Conservation (phyloP, 1,140 invertebrate species). For the Achroia grisella region DNA sequence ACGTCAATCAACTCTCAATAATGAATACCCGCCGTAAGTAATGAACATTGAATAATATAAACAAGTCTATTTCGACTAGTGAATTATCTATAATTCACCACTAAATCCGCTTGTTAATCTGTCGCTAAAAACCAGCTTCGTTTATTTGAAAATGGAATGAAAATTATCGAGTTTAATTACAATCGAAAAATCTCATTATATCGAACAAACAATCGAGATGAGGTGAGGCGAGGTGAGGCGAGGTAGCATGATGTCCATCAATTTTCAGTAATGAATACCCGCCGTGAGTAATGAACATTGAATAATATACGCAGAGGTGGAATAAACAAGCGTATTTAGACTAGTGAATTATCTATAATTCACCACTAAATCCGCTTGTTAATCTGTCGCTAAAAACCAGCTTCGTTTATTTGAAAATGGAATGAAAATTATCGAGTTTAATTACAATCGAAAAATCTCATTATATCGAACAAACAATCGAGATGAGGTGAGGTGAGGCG, state of each 20-base stretch:
- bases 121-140: background rate
- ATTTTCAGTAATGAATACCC: too few relatives aligned
- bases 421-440: background rate
- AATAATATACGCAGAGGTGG: too few relatives aligned
- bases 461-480: too few relatives aligned
- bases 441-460: background rate
- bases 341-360: too few relatives aligned
- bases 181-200: background rate
- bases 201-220: too few relatives aligned
- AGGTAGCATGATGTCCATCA: too few relatives aligned
- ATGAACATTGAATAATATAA: slow-evolving; percentile 16
- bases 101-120: background rate
- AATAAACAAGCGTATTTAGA: too few relatives aligned
- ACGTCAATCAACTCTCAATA: background rate
- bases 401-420: background rate
- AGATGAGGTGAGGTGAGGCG: too few relatives aligned
- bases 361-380: too few relatives aligned
- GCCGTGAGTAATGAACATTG: too few relatives aligned
- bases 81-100: background rate
- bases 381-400: background rate
- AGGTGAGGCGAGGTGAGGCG: too few relatives aligned
- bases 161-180: background rate
- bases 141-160: background rate
- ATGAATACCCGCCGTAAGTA: slow-evolving; percentile 14
- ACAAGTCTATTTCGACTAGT: background rate